Conservation (phyloP, 1,140 invertebrate species). For the Scaptodrosophila lebanonensis region DNA sequence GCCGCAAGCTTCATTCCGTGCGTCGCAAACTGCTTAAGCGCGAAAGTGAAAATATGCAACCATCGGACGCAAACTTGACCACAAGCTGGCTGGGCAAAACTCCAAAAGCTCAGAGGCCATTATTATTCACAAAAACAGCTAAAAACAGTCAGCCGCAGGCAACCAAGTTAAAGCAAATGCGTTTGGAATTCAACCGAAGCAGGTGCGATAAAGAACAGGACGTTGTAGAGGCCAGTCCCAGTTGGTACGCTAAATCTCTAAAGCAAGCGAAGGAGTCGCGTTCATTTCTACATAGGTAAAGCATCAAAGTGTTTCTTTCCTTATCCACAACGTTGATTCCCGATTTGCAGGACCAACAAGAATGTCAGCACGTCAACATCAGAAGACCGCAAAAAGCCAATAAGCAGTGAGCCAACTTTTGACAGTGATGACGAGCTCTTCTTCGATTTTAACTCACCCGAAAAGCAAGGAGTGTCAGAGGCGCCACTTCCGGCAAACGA, state of each 20-base stretch:
- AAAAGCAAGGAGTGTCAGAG: slow-evolving; percentile 1
- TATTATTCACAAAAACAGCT: slow-evolving; percentile 42
- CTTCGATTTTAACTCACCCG: slow-evolving; percentile 15
- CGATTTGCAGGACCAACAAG: slow-evolving; percentile 45
- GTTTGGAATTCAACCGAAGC: slow-evolving; percentile 40
- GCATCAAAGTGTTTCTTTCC: background rate
- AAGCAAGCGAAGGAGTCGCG: slow-evolving; percentile 36
- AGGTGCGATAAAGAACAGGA: slow-evolving; percentile 33
- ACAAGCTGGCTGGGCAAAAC: slow-evolving; percentile 36
- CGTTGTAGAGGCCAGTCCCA: slow-evolving; percentile 58
- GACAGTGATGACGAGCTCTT: slow-evolving; percentile 35
- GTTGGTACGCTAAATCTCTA: slow-evolving; percentile 27
- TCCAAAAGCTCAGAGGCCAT: slow-evolving; percentile 13
- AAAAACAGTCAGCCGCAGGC: slow-evolving; percentile 29
- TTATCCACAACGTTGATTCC: slow-evolving; percentile 16
- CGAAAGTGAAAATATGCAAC: slow-evolving; percentile 43
- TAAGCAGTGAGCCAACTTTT: slow-evolving; percentile 27
- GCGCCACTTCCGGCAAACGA: background rate
- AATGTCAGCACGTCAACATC: background rate
- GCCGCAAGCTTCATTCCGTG: slow-evolving; percentile 20
- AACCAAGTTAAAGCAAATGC: slow-evolving; percentile 46
- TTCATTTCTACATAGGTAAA: slow-evolving; percentile 51
- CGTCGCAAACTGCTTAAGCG: slow-evolving; percentile 20
- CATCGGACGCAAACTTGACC: background rate
- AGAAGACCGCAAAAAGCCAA: slow-evolving; percentile 2